Evolutionary conservation across 2,888 invertebrate species (phyloP).

Genomic region (Pachliopta kotzebuea): DNA sequence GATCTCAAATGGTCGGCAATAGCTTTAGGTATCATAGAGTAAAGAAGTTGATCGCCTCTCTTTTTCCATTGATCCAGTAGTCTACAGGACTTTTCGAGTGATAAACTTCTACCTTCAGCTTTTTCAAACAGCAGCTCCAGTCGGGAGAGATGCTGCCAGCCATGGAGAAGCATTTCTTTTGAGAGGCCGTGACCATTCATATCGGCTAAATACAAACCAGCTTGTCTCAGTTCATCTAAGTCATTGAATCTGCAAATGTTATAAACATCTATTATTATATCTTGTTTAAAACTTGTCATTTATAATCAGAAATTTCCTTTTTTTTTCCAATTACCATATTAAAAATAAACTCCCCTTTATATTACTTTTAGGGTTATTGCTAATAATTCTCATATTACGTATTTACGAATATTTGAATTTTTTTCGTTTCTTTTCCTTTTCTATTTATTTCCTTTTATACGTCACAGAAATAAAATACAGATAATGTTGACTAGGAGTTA

Average conservation of each 20-base stretch:
- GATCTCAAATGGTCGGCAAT: constrained; percentile 90
- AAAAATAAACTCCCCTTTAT: no score
- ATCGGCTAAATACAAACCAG: constrained; percentile 90
- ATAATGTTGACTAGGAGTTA: no score
- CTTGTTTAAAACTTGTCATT: no score
- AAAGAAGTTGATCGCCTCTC: constrained; percentile 91
- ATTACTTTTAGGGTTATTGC: no score
- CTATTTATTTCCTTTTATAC: no score
- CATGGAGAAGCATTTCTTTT: constrained; percentile 89
- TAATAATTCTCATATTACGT: no score
- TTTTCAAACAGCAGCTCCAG: constrained; percentile 90
- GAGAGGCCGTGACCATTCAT: constrained; percentile 92
- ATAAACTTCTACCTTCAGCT: constrained; percentile 88
- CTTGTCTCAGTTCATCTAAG: constrained; percentile 89
- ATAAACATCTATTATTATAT: no score
- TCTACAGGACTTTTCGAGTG: constrained; percentile 88
- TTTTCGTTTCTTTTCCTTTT: no score
- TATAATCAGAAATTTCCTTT: no score
- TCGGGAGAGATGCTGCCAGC: constrained; percentile 91
- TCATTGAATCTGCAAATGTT: constrained; percentile 85
- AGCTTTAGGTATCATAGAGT: constrained; percentile 94
- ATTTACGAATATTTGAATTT: no score
- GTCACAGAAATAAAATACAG: no score
- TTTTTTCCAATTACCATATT: no score
- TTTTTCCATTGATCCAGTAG: constrained; percentile 92